Base-by-base conservation (phyloP, 2,888 invertebrate species). In the Eupithecia abbreviata region DNA sequence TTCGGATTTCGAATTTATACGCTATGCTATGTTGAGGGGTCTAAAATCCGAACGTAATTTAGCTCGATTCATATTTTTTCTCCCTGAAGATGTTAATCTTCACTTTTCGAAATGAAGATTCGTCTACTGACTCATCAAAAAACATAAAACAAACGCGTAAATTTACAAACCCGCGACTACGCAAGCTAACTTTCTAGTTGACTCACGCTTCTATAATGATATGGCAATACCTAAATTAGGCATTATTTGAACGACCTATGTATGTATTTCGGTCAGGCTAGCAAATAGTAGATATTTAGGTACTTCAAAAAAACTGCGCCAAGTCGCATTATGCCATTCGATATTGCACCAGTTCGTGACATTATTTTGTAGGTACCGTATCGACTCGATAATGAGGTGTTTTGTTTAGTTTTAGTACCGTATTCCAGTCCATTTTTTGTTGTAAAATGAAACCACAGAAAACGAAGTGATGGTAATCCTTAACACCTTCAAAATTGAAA, bases 281-380 rank as follows among this genome's bases (percentile, higher is more conserved):
- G 30, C 62, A 30, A 62, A 30, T 12, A 62, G 4, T 30, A 4
- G 12, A 12, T 62, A n/a, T n/a, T 13, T 51, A 15, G 15, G 15
- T 15, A 58, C 51, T n/a, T 51, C 2, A 58, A 58, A 62, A 55
- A 62, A 18, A 30, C 9, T 58, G 58, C 58, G 62, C 12, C n/a
- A 30, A 10, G 62, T 62, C 62, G 62, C 62, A 62, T 30, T 62
- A 62, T 62, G 62, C 10, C 62, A 62, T 30, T 62, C 62, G 62
- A 62, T 62, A 62, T n/a, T 62, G 62, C 62, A 62, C 58, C 62
- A 62, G 62, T 62, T 62, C 62, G 62, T 62, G 62, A 62, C 62
- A 62, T 30, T 62, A 30, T 62, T 62, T 62, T 62, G 62, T 62
- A 62, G 10, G 30, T 62, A 30, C 6, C n/a, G 58, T 15, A 18